A percentile compares a stretch with the other conserved stretches of the same genome.
These are phyloP conservation scores for Semotilus atromaculatus DNA, from an alignment of 2,797 vertebrate genomes.

Conservation along the genomic window DNA sequence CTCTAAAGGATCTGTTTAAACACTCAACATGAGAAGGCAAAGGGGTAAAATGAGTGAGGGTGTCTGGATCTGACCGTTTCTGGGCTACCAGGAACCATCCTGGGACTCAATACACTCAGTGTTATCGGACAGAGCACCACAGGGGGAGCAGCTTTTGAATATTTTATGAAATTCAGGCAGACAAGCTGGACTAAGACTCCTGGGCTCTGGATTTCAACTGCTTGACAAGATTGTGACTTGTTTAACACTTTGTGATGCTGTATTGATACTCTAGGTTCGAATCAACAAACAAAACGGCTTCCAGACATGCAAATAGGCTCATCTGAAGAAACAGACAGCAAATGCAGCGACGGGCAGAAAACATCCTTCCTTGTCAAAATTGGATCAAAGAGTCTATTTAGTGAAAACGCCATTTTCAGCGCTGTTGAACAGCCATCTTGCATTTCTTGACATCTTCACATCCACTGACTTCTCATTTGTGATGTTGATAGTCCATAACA, in stretches of 20 bases:
- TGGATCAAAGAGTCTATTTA: constrained; percentile 10
- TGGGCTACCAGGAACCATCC: constrained; percentile 22
- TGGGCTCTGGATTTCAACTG: constrained; percentile 21
- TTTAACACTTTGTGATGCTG: constrained; percentile 25
- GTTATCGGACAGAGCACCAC: constrained; percentile 12
- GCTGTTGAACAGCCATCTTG: constrained; percentile 18
- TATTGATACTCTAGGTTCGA: not conserved
- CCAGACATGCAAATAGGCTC: not conserved
- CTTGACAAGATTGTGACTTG: constrained; percentile 37
- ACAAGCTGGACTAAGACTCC: constrained; percentile 18
- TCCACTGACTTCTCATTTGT: constrained; percentile 29
- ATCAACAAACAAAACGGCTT: not conserved
- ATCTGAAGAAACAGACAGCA: not conserved
- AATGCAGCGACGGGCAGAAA: not conserved
- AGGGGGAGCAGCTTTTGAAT: constrained; percentile 34
- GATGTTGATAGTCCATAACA: not conserved
- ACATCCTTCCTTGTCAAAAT: not conserved
- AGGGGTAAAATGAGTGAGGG: constrained; percentile 31
- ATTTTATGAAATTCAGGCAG: constrained; percentile 29
- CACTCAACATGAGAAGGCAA: constrained; percentile 34
- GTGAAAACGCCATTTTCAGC: constrained; percentile 10
- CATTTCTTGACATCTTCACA: constrained; percentile 31
- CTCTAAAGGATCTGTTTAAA: constrained; percentile 48
- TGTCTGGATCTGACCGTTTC: constrained; percentile 14
- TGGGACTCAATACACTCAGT: not conserved